Conservation (phyloP, 2,797 vertebrate genomes). For the Scomberomorus guttatus region DNA sequence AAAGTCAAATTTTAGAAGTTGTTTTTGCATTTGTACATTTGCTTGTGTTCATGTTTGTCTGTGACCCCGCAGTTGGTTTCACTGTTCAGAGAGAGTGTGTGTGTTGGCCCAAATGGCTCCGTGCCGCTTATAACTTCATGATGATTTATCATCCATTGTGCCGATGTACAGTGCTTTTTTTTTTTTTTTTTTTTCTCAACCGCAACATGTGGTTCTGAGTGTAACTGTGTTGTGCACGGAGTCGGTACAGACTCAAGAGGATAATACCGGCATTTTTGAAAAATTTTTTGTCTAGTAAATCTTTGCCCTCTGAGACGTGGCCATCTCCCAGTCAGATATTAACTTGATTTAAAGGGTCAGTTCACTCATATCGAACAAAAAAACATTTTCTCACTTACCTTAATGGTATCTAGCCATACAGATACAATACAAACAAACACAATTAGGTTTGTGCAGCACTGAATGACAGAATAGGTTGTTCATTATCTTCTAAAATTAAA, state of each 20-base stretch:
- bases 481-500: too few relatives aligned
- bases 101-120: slow-evolving; percentile 2
- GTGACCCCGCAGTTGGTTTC: slow-evolving; percentile 4
- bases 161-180: slow-evolving; percentile 5
- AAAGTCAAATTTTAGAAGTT: neutral
- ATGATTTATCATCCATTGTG: slow-evolving; percentile 53
- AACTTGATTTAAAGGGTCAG: slow-evolving; percentile 27
- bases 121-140: slow-evolving; percentile 11
- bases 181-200: slow-evolving; percentile 1
- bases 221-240: slow-evolving; percentile 36
- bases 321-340: neutral
- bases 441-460: neutral
- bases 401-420: neutral
- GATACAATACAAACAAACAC: neutral
- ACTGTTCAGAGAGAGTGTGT: slow-evolving; percentile 11
- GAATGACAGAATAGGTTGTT: too few relatives aligned
- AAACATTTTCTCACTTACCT: neutral
- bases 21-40: neutral
- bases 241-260: slow-evolving; percentile 30
- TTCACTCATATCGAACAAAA: neutral
- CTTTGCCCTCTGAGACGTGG: neutral
- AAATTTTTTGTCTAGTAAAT: slow-evolving; percentile 19
- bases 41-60: neutral
- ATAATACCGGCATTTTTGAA: slow-evolving; percentile 33
- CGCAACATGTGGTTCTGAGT: slow-evolving; percentile 56